Conservation (phyloP, 2,113 vertebrate species). For the Dryoscopus gambensis region DNA sequence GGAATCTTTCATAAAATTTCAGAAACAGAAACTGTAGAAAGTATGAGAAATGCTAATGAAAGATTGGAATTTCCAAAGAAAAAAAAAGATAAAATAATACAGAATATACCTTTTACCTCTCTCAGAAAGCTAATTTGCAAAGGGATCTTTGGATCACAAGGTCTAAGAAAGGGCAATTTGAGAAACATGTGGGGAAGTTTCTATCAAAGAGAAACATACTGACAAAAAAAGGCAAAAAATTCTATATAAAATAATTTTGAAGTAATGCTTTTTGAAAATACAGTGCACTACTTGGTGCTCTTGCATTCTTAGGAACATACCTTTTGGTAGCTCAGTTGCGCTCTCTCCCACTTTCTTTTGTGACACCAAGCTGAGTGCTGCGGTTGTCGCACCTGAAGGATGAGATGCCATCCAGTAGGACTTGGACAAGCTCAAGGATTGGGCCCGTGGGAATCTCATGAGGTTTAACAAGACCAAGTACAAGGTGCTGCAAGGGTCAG, state of each 20-base stretch:
- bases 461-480: not conserved
- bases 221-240: not conserved
- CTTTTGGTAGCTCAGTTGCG: not conserved
- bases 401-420: not conserved
- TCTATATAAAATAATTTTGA: not conserved
- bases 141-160: not conserved
- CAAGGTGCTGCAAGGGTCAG: not conserved
- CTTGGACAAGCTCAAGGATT: not conserved
- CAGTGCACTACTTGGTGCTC: rapidly evolving
- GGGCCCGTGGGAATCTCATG: not conserved
- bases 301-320: not conserved
- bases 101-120: not conserved
- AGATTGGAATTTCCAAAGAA: not conserved
- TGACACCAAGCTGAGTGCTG: not conserved
- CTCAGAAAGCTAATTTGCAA: not conserved
- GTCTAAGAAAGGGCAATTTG: not conserved
- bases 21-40: not conserved
- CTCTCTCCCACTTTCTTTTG: not conserved
- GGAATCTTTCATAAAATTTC: not conserved
- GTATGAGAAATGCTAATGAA: not conserved
- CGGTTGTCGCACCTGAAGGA: not conserved
- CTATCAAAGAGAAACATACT: not conserved
- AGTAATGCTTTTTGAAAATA: not conserved
- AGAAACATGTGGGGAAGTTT: not conserved
- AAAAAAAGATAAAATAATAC: not conserved